These are phyloP conservation scores for Pluvialis apricaria DNA, from an alignment of 2,113 vertebrate genomes.

Conservation along the genomic window DNA sequence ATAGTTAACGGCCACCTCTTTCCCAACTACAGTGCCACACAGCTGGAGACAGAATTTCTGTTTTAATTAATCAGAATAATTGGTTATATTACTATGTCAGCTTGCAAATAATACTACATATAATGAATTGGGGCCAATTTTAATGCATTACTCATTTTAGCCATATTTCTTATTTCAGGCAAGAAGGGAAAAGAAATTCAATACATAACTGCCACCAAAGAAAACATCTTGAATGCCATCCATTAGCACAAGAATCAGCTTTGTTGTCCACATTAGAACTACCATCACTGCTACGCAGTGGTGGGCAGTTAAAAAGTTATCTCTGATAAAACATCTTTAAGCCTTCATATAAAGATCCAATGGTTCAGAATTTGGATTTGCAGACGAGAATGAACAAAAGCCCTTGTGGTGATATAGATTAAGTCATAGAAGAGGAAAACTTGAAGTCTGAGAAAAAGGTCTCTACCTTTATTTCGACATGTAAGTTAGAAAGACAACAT, in stretches of 20 bases:
- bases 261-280: background rate
- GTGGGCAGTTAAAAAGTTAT: background rate
- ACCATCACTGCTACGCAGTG: background rate
- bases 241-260: background rate
- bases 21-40: background rate
- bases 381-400: conserved; percentile 36
- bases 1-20: background rate
- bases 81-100: background rate
- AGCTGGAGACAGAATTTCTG: background rate
- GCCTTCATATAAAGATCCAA: background rate
- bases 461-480: conserved; percentile 37
- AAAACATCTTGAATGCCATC: conserved; percentile 6
- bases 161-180: background rate
- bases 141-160: background rate
- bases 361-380: conserved; percentile 33
- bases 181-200: background rate
- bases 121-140: background rate
- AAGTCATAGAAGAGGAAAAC: background rate
- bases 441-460: conserved; percentile 36
- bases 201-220: conserved; percentile 27
- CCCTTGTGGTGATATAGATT: background rate
- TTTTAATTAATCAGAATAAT: background rate
- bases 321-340: conserved; percentile 8
- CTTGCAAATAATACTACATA: background rate
- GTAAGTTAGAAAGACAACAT: conserved; percentile 64